phyloP scores from a whole-genome alignment of 2,888 invertebrate genomes.

The Brachyptera putata region DNA sequence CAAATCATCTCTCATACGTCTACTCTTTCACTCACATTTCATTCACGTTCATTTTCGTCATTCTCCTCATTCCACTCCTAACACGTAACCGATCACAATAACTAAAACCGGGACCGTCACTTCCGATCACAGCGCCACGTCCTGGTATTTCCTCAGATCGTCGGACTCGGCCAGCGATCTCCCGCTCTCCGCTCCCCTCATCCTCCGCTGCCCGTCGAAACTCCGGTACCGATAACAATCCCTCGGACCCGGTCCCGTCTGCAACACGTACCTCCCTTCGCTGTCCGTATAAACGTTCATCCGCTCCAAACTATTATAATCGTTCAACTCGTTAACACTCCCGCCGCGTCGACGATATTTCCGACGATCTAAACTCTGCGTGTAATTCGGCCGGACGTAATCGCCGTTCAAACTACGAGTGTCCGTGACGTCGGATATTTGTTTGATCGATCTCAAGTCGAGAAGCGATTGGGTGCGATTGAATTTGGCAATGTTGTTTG shows the following conservation, averaged over 20 bases:
- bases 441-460: not conserved
- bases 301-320: not conserved
- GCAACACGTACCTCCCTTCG: not conserved
- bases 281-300: not conserved
- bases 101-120: no score
- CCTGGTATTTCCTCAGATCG: not conserved
- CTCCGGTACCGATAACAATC: not conserved
- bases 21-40: no score
- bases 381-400: not conserved
- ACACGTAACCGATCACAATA: no score
- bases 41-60: no score
- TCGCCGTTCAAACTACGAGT: not conserved
- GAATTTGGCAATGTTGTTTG: not conserved
- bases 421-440: not conserved
- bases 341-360: not conserved
- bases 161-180: not conserved
- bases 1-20: no score
- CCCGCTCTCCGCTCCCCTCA: not conserved
- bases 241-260: not conserved
- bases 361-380: not conserved
- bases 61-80: no score
- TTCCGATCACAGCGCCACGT: not conserved
- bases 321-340: not conserved
- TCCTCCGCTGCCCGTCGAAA: not conserved
- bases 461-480: not conserved